Percentiles rank a stretch among this genome's conserved stretches.
Evolutionary conservation across 2,797 vertebrate genomes (phyloP).

Genomic region (Syngnathus rostellatus): DNA sequence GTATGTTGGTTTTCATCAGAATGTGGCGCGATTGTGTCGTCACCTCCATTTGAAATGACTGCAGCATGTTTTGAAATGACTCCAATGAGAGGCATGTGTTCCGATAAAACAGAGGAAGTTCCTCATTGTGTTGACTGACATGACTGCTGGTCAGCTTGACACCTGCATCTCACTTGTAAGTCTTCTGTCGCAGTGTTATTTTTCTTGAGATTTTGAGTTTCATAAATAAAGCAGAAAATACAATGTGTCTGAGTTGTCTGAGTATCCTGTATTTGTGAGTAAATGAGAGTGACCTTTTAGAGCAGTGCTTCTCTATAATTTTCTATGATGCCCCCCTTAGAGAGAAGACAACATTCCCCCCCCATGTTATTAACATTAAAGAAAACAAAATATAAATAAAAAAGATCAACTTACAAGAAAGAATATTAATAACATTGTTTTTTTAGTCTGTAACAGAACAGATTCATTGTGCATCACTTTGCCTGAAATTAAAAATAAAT

Average conservation of each 20-base stretch:
- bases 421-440: too few species aligned
- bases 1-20: background rate
- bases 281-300: background rate
- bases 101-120: background rate
- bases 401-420: too few species aligned
- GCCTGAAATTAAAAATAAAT: too few species aligned
- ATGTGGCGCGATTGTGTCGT: background rate
- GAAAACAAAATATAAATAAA: too few species aligned
- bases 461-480: too few species aligned
- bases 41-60: background rate
- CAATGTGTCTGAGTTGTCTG: background rate
- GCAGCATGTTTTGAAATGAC: background rate
- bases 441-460: too few species aligned
- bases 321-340: too few species aligned
- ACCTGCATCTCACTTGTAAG: background rate
- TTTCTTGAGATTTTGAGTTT: constrained; percentile 26
- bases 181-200: background rate
- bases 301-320: background rate
- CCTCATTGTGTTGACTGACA: background rate
- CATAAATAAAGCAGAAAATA: constrained; percentile 46
- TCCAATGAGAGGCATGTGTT: background rate
- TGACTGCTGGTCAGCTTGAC: background rate
- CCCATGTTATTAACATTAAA: too few species aligned
- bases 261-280: background rate
- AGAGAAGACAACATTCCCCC: too few species aligned